These are phyloP conservation scores for Miltochrista miniata DNA, from an alignment of 2,888 invertebrate genomes.

Conservation along the genomic window DNA sequence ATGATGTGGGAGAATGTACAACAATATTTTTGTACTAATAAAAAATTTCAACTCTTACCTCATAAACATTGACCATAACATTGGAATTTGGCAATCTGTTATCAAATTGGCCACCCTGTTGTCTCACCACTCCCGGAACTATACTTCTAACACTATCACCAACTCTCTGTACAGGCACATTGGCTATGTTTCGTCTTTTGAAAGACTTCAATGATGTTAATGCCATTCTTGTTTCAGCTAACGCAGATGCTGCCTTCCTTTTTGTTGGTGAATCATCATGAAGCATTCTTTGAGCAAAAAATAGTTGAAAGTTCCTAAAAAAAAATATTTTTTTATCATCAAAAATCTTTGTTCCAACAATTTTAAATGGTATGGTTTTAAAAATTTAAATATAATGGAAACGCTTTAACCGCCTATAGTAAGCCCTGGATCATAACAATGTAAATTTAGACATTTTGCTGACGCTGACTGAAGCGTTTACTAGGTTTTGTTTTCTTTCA, in stretches of 20 bases:
- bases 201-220: constrained; percentile 89
- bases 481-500: too few species aligned
- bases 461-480: too few species aligned
- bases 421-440: too few species aligned
- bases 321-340: background rate
- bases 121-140: constrained; percentile 81
- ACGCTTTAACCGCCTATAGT: too few species aligned
- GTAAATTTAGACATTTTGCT: too few species aligned
- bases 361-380: too few species aligned
- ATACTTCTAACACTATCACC: constrained; percentile 82
- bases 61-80: constrained; percentile 82
- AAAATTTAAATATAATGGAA: too few species aligned
- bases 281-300: constrained; percentile 87
- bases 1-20: too few species aligned
- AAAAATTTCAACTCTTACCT: constrained; percentile 58
- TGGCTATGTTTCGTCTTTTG: constrained; percentile 81
- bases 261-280: constrained; percentile 85
- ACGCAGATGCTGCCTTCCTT: constrained; percentile 82
- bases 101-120: constrained; percentile 63
- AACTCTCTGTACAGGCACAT: constrained; percentile 74
- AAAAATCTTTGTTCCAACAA: too few species aligned
- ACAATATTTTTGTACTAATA: too few species aligned
- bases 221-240: constrained; percentile 89
- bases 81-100: constrained; percentile 72
- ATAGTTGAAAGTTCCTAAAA: constrained; percentile 88